Evolutionary conservation across 2,888 invertebrate genomes (phyloP), one percentile per base, ranked within the genome.

Genomic region (Falcaria lacertinaria): DNA sequence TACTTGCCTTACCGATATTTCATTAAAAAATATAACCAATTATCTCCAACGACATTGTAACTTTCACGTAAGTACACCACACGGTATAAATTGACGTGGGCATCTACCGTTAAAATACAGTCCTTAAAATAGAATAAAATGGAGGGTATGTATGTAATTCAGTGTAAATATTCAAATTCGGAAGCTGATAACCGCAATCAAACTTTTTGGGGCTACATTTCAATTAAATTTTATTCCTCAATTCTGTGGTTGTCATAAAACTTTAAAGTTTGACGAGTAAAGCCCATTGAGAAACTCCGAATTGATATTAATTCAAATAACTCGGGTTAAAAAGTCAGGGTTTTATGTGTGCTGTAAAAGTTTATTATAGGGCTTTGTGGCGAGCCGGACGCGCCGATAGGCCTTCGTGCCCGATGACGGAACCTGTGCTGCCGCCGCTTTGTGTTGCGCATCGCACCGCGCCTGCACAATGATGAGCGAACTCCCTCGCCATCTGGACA

Each of bases 301-400:
- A 88, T 88, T 86, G 87, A 89, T 88, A 89, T 88, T 87, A 89
- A 89, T 89, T 88, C 89, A 89, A 89, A 89, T 89, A 89, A 88
- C 82, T 87, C 75, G 75, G 89, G 87, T 87, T 87, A 89, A 89
- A 89, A 89, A 89, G 87, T 88, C 88, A 76, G 87, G 87, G 83
- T 89, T 89, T 89, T 89, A 89, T 89, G 83, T 73, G 75, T 60
- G 89, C 69, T 87, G 86, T 89, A 89, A 89, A 89, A 83, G 79
- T 89, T 89, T 89, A 89, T 89, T 82, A 80, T 76, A 67, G 88
- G 85, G 79, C 88, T 89, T 89, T 89, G 88, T 89, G 84, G 84
- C 72, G 74, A 80, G 79, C 77, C 84, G 86, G 83, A 81, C 84
- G 84, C 80, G 87, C 84, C 87, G 87, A 81, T 82, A 74, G 80